Evolutionary conservation across 2,888 invertebrate genomes (phyloP).

Genomic region (Lithosia quadra): DNA sequence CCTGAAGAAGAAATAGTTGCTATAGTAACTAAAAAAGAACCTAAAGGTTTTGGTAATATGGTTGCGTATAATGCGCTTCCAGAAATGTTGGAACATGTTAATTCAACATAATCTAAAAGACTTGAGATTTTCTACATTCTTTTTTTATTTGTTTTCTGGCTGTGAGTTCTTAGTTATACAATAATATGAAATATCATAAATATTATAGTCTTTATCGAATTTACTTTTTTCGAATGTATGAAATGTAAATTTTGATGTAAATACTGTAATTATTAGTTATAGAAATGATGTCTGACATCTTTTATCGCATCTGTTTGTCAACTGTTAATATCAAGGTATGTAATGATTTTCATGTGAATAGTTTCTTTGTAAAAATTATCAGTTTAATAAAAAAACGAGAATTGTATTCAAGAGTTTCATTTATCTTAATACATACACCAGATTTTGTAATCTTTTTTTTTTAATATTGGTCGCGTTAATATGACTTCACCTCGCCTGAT

Average conservation of each 20-base stretch:
- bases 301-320: constrained; percentile 80
- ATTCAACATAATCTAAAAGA: constrained; percentile 68
- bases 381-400: constrained; percentile 77
- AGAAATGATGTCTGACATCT: constrained; percentile 78
- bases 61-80: constrained; percentile 84
- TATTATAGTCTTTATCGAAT: constrained; percentile 55
- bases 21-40: constrained; percentile 84
- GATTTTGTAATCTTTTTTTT: too few species aligned
- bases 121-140: constrained; percentile 44
- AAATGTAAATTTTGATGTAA: constrained; percentile 64
- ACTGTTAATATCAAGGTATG: constrained; percentile 80
- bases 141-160: constrained; percentile 62
- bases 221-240: constrained; percentile 60
- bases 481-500: too few species aligned
- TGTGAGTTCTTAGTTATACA: constrained; percentile 57
- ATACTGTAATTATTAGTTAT: constrained; percentile 64
- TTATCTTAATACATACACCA: too few species aligned
- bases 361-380: constrained; percentile 81
- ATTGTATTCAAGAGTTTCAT: constrained; percentile 23
- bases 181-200: constrained; percentile 54
- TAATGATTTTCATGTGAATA: constrained; percentile 83
- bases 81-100: constrained; percentile 83
- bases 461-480: too few species aligned
- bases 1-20: constrained; percentile 84
- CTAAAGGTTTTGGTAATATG: constrained; percentile 83